Evolutionary conservation across 2,113 vertebrate genomes (phyloP).

Genomic region (Melanotaenia duboulayi): DNA sequence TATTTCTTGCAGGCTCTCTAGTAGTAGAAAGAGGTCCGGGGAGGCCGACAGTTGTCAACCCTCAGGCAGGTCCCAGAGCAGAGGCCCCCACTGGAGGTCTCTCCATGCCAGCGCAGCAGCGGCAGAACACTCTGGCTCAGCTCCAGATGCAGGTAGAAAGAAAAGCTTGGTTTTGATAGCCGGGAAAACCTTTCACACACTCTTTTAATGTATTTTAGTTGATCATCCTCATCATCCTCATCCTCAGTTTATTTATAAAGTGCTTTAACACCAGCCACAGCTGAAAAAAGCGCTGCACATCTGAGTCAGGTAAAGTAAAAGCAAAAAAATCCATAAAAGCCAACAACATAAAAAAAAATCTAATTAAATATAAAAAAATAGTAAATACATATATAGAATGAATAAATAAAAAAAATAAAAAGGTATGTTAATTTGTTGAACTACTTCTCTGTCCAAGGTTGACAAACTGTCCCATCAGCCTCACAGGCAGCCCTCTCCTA

Average conservation of each 20-base stretch:
- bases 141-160: conserved; percentile 82
- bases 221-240: too few species aligned
- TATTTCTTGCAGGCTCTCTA: conserved; percentile 72
- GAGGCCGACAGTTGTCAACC: conserved; percentile 60
- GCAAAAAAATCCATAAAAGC: too few species aligned
- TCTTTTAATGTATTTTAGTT: background rate
- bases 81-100: conserved; percentile 62
- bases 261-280: too few species aligned
- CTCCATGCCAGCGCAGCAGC: conserved; percentile 66
- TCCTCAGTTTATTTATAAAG: too few species aligned
- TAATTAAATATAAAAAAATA: too few species aligned
- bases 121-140: conserved; percentile 83
- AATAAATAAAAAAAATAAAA: background rate
- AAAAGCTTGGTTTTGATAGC: background rate
- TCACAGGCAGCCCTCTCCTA: conserved; percentile 76
- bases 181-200: background rate
- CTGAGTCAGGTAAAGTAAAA: too few species aligned
- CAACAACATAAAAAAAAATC: too few species aligned
- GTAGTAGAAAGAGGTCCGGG: conserved; percentile 77
- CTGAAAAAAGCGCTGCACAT: too few species aligned
- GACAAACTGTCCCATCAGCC: conserved; percentile 83
- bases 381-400: too few species aligned
- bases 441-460: conserved; percentile 69
- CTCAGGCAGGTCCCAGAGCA: conserved; percentile 64
- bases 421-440: conserved; percentile 4